Conservation (phyloP, 1,140 invertebrate species). For the Mizuhopecten yessoensis region DNA sequence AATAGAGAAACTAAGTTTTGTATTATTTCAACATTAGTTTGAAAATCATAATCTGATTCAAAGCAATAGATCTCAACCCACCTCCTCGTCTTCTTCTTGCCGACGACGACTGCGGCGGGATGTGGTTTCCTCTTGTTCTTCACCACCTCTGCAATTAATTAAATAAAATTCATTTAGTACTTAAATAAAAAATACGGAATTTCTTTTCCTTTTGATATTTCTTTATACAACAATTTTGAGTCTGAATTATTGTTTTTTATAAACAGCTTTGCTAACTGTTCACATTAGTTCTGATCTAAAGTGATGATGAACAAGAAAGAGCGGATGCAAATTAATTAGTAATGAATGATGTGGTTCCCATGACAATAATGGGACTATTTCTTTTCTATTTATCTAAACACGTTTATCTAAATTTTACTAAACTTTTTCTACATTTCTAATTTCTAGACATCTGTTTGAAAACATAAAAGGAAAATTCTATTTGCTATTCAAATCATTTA, state of each 20-base stretch:
- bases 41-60: background rate
- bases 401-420: too few species aligned
- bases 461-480: background rate
- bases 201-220: background rate
- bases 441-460: background rate
- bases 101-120: conserved; percentile 52
- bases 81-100: conserved; percentile 54
- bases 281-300: background rate
- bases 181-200: background rate
- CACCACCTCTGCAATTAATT: conserved; percentile 10
- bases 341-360: background rate
- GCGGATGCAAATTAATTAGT: background rate
- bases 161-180: background rate
- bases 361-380: too few species aligned
- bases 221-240: background rate
- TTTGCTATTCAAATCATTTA: conserved; percentile 19
- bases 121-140: conserved; percentile 47
- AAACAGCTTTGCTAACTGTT: background rate
- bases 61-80: background rate
- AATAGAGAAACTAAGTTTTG: too few species aligned
- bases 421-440: background rate
- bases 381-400: too few species aligned
- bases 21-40: background rate
- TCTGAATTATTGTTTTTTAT: background rate
- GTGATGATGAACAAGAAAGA: background rate